Percentiles rank a stretch among this genome's conserved stretches.
Conservation (phyloP, 2,113 vertebrate species). For the Odocoileus virginianus region DNA sequence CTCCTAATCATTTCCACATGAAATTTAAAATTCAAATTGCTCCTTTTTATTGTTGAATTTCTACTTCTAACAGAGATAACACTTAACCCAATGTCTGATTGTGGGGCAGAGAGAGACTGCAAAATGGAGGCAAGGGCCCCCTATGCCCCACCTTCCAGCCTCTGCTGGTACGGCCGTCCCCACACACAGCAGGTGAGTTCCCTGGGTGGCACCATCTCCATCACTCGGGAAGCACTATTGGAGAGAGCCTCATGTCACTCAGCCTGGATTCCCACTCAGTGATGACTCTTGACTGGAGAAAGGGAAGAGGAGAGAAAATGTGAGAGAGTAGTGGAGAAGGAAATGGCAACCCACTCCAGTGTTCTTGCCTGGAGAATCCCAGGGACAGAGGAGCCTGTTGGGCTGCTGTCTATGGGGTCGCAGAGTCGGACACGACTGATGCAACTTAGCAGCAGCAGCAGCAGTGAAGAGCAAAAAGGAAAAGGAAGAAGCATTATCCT, state of each 20-base stretch:
- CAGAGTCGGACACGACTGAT: too few relatives aligned
- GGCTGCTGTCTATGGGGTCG: too few relatives aligned
- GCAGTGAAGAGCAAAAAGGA: background rate
- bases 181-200: background rate
- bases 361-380: too few relatives aligned
- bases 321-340: background rate
- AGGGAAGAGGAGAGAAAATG: background rate
- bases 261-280: background rate
- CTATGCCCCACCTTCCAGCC: too few relatives aligned
- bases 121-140: background rate
- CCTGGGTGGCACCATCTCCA: background rate
- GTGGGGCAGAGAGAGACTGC: background rate
- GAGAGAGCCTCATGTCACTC: background rate
- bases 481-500: background rate
- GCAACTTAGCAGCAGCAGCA: too few relatives aligned
- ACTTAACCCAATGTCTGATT: background rate
- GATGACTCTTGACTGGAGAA: background rate
- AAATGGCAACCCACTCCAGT: background rate
- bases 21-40: background rate
- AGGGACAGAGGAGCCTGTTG: too few relatives aligned
- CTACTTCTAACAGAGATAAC: background rate
- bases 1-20: background rate
- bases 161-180: background rate
- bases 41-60: background rate
- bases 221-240: background rate